Percentiles rank a stretch among this genome's conserved stretches.
phyloP scores from a whole-genome alignment of 2,113 vertebrate species.

The Piprites chloris region DNA sequence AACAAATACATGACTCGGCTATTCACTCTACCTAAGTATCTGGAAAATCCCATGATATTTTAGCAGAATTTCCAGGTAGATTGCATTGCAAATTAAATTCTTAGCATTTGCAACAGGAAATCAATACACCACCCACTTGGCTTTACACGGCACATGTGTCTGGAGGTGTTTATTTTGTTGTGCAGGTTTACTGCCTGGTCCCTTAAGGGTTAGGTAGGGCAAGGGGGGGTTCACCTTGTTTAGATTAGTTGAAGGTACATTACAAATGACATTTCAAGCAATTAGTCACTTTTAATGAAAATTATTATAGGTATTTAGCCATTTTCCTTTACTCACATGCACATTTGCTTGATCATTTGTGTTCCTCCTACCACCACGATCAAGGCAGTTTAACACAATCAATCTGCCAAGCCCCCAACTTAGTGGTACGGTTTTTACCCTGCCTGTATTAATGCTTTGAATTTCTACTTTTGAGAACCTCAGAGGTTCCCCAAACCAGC shows the following conservation, averaged over 20 bases:
- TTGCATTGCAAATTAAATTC: background rate
- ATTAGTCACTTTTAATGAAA: background rate
- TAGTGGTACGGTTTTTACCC: fast-evolving
- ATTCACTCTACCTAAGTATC: background rate
- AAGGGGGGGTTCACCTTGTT: background rate
- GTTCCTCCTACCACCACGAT: background rate
- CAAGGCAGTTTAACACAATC: background rate
- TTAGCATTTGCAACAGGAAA: background rate
- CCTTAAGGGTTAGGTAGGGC: background rate
- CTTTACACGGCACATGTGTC: background rate
- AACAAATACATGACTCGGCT: background rate
- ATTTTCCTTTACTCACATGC: background rate
- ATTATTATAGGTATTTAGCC: background rate
- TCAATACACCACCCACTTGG: background rate
- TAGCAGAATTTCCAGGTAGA: background rate
- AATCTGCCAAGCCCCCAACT: background rate
- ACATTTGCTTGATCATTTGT: fast-evolving
- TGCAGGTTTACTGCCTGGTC: background rate
- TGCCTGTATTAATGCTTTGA: background rate
- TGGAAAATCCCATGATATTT: background rate
- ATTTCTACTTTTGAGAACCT: background rate
- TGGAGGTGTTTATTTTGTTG: background rate
- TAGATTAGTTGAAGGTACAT: background rate
- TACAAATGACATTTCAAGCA: background rate
- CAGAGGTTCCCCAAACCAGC: background rate